Conservation (phyloP, 2,888 invertebrate species). For the Apodemia mormo region DNA sequence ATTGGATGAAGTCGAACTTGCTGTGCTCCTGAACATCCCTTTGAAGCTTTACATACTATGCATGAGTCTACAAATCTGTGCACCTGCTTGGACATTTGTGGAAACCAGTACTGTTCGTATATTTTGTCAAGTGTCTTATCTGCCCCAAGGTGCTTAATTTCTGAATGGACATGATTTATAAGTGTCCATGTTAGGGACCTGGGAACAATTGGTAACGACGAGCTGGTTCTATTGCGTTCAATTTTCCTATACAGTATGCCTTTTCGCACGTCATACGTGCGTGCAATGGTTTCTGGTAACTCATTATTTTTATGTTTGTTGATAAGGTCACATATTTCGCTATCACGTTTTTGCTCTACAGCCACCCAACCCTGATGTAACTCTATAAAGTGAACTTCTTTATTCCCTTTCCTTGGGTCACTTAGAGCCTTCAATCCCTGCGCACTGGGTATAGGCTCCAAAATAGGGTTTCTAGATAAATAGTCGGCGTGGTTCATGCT, state of each 20-base stretch:
- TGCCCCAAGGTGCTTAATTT: constrained; percentile 38
- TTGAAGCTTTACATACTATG: constrained; percentile 32
- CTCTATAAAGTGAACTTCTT: constrained; percentile 29
- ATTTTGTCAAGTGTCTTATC: constrained; percentile 43
- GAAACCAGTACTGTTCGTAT: constrained; percentile 43
- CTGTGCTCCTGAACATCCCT: constrained; percentile 36
- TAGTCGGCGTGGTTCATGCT: constrained; percentile 38
- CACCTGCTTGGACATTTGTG: constrained; percentile 37
- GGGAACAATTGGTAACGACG: constrained; percentile 41
- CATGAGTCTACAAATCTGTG: constrained; percentile 35
- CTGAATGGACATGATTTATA: constrained; percentile 39
- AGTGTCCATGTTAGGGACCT: constrained; percentile 39
- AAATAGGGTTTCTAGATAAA: constrained; percentile 37
- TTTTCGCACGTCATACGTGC: constrained; percentile 40
- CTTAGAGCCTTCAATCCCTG: background rate
- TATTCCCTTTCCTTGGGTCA: background rate
- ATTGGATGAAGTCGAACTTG: constrained; percentile 38
- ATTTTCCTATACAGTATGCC: constrained; percentile 40
- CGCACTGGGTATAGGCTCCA: background rate
- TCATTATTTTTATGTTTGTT: constrained; percentile 23
- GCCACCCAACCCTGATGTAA: constrained; percentile 38
- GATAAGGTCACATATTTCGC: constrained; percentile 37
- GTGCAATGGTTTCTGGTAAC: constrained; percentile 15
- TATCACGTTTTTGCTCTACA: constrained; percentile 43
- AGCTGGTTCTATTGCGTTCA: constrained; percentile 3